These are phyloP conservation scores for Neolamprologus hecqui DNA, from an alignment of 2,113 vertebrate genomes.

Conservation along the genomic window DNA sequence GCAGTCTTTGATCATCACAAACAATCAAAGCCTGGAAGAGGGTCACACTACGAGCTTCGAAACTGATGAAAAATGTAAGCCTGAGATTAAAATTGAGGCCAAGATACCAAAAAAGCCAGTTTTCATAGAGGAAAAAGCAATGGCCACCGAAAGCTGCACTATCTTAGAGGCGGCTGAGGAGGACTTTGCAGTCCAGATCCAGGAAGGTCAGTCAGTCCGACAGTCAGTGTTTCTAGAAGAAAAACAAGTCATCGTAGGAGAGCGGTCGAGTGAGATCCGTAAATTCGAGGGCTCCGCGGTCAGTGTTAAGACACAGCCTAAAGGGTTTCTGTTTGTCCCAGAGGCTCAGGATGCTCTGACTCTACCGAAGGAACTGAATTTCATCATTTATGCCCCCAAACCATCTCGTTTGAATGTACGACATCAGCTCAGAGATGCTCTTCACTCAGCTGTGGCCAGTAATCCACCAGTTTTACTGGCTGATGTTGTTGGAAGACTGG, in stretches of 20 bases:
- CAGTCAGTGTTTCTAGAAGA: conserved; percentile 75
- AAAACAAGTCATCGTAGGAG: conserved; percentile 68
- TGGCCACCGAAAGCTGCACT: conserved; percentile 63
- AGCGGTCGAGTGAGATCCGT: conserved; percentile 34
- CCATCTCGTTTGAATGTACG: conserved; percentile 62
- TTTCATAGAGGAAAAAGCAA: conserved; percentile 57
- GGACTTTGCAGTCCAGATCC: conserved; percentile 72
- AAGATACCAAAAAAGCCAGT: conserved; percentile 55
- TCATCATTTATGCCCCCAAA: conserved; percentile 62
- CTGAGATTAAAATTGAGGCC: conserved; percentile 63
- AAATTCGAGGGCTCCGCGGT: conserved; percentile 24
- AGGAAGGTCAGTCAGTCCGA: conserved; percentile 74
- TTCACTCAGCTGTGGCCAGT: conserved; percentile 73
- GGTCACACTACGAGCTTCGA: conserved; percentile 53
- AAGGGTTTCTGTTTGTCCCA: conserved; percentile 21
- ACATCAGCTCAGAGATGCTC: conserved; percentile 70
- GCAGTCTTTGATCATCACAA: conserved; percentile 58
- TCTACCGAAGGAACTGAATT: conserved; percentile 72
- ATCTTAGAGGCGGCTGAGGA: conserved; percentile 67
- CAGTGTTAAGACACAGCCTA: conserved; percentile 54
- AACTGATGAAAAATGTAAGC: conserved; percentile 25
- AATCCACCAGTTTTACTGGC: conserved; percentile 73
- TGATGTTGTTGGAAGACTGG: conserved; percentile 70
- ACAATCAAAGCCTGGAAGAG: conserved; percentile 61
- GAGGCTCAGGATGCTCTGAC: conserved; percentile 57